phyloP scores from a whole-genome alignment of 2,113 vertebrate genomes.

The Halcyon malimbica region DNA sequence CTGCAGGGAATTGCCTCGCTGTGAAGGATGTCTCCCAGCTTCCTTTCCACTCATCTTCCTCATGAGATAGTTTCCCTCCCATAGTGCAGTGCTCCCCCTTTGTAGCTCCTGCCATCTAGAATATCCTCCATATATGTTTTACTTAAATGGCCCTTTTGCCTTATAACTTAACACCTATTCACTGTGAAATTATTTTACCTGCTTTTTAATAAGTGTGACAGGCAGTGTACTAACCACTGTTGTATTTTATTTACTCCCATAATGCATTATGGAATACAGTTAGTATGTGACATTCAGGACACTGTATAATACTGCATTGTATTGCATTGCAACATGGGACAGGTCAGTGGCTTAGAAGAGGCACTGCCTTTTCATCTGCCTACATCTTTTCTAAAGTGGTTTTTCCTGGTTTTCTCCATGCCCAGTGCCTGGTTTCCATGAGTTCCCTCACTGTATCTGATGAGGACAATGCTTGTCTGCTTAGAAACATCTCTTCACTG shows the following conservation, averaged over 20 bases:
- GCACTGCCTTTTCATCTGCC: background rate
- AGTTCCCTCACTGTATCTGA: background rate
- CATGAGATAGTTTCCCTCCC: background rate
- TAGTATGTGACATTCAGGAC: background rate
- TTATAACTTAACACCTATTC: constrained; percentile 20
- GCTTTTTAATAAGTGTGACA: constrained; percentile 37
- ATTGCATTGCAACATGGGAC: background rate
- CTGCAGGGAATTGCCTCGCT: background rate
- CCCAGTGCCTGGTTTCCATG: background rate
- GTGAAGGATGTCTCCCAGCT: background rate
- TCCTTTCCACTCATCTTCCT: constrained; percentile 2
- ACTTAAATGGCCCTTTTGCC: background rate
- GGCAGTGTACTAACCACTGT: constrained; percentile 8
- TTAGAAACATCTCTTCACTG: background rate
- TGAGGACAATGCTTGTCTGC: background rate
- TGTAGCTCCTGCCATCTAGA: background rate
- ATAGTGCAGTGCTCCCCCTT: background rate
- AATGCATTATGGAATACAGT: background rate
- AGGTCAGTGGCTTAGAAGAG: background rate
- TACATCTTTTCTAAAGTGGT: background rate
- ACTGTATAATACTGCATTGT: background rate
- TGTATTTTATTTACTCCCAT: constrained; percentile 13
- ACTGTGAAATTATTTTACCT: background rate
- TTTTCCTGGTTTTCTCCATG: background rate
- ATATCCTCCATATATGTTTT: background rate